Conservation (phyloP, 1,140 invertebrate species). For the Eupristina koningsbergeri region DNA sequence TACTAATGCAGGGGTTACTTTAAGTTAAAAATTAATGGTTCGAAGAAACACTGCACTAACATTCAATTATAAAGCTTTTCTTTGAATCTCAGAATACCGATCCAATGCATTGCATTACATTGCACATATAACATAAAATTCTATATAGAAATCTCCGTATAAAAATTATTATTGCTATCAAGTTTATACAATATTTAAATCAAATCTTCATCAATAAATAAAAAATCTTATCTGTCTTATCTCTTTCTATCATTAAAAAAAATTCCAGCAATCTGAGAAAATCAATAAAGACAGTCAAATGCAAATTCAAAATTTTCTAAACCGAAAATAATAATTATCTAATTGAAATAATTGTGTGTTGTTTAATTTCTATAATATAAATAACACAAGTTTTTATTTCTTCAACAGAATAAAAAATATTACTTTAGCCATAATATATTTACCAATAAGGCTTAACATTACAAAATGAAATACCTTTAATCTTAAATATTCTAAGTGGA, state of each 20-base stretch:
- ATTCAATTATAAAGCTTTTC: slow-evolving; percentile 35
- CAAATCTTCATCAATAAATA: neutral
- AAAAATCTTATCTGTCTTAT: neutral
- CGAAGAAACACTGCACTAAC: slow-evolving; percentile 31
- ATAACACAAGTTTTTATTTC: too few relatives aligned
- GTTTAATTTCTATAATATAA: neutral
- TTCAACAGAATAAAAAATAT: too few relatives aligned
- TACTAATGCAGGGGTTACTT: slow-evolving; percentile 35
- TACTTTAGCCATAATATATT: too few relatives aligned
- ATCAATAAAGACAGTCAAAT: neutral
- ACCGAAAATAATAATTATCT: neutral
- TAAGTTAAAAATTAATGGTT: slow-evolving; percentile 33
- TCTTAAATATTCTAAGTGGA: too few relatives aligned
- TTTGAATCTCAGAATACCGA: slow-evolving; percentile 34
- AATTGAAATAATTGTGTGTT: neutral
- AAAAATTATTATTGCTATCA: neutral
- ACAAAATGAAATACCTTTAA: too few relatives aligned
- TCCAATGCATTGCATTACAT: neutral
- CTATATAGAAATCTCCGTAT: neutral
- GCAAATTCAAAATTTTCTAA: neutral
- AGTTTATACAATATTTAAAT: neutral
- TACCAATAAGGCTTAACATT: too few relatives aligned
- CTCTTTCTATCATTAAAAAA: neutral
- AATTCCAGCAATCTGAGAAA: neutral
- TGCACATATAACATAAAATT: neutral